Conservation (phyloP, 2,888 invertebrate species). For the Cerastis rubricosa region DNA sequence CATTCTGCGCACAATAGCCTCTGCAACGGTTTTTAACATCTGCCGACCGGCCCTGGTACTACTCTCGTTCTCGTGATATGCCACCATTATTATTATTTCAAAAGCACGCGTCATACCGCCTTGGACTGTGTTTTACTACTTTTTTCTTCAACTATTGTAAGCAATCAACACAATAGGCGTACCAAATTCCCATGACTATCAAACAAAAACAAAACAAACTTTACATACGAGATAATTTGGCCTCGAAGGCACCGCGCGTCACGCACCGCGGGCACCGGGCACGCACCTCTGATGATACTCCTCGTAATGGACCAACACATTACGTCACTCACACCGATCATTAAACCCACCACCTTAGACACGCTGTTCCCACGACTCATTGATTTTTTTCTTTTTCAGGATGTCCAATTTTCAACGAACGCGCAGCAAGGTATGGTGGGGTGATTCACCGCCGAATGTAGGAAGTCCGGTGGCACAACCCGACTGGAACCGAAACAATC, state of each 20-base stretch:
- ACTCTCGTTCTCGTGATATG: constrained; percentile 69
- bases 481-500: constrained; percentile 80
- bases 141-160: constrained; percentile 71
- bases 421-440: constrained; percentile 93
- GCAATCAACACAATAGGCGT: constrained; percentile 73
- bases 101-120: constrained; percentile 62
- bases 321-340: constrained; percentile 86
- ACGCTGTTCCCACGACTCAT: constrained; percentile 83
- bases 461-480: constrained; percentile 85
- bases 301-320: constrained; percentile 84
- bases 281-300: constrained; percentile 79
- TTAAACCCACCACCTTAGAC: constrained; percentile 79
- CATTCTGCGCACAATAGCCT: constrained; percentile 83
- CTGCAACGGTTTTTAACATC: constrained; percentile 90
- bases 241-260: constrained; percentile 77
- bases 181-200: constrained; percentile 81
- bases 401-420: constrained; percentile 93
- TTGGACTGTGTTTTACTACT: constrained; percentile 61
- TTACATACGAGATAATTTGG: constrained; percentile 78
- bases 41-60: constrained; percentile 73
- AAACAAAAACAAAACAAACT: constrained; percentile 76
- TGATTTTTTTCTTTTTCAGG: constrained; percentile 83
- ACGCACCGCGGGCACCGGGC: constrained; percentile 78
- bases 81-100: constrained; percentile 75
- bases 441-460: constrained; percentile 86